phyloP scores from a whole-genome alignment of 2,888 invertebrate species.

The Netelia inedita region DNA sequence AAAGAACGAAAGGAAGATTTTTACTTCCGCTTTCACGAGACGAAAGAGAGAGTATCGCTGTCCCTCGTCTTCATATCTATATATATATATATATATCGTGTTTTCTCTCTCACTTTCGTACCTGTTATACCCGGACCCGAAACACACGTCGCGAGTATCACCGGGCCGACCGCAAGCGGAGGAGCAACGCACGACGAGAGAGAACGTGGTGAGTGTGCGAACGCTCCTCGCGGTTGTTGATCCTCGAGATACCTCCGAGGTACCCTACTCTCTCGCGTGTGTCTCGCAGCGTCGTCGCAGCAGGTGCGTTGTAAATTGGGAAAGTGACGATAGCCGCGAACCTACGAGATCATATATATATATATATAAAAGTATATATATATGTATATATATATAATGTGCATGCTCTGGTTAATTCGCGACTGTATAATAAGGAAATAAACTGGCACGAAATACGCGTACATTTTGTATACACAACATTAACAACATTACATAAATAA shows the following conservation, averaged over 20 bases:
- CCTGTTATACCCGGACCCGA: constrained; percentile 23
- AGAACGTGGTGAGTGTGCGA: constrained; percentile 48
- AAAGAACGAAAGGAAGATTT: constrained; percentile 21
- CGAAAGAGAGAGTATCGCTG: constrained; percentile 25
- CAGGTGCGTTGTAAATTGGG: constrained; percentile 64
- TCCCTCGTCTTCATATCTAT: constrained; percentile 3
- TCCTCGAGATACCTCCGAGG: constrained; percentile 34
- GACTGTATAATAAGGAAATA: neutral
- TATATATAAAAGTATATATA: neutral
- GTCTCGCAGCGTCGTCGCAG: constrained; percentile 34
- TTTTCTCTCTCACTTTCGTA: constrained; percentile 40
- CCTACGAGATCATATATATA: constrained; percentile 4
- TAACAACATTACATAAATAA: constrained; percentile 22
- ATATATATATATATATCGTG: neutral
- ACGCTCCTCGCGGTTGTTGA: constrained; percentile 56
- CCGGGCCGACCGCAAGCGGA: constrained; percentile 45
- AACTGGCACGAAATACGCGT: constrained; percentile 7
- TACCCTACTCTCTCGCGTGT: constrained; percentile 22
- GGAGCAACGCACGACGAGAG: constrained; percentile 33
- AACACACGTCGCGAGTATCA: constrained; percentile 29
- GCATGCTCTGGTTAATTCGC: no score
- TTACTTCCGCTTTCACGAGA: constrained; percentile 67
- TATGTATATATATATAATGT: neutral
- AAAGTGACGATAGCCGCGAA: constrained; percentile 40
- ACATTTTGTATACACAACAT: constrained; percentile 34